Conservation (phyloP, 2,113 vertebrate genomes). For the Gobio gobio region DNA sequence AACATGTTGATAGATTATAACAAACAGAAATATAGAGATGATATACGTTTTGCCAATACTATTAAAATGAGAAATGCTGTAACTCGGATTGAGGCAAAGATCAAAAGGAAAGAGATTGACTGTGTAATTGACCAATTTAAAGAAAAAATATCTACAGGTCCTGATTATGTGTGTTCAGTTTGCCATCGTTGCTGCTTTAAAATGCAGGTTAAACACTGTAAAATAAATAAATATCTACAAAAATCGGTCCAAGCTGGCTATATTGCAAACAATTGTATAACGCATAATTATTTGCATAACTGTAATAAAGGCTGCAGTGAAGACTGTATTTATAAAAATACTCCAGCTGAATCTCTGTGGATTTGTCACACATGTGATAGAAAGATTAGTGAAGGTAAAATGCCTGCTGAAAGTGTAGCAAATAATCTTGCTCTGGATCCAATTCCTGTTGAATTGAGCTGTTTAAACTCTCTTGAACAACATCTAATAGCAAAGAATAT, state of each 20-base stretch:
- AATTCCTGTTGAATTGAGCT: conserved; percentile 19
- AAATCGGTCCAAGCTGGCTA: neutral
- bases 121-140: conserved; percentile 25
- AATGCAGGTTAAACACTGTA: conserved; percentile 1
- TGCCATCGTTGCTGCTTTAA: conserved; percentile 21
- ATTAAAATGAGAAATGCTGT: neutral
- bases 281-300: too few species aligned
- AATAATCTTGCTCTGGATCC: conserved; percentile 37
- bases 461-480: conserved; percentile 43
- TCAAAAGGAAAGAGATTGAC: neutral
- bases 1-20: too few species aligned
- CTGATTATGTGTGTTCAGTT: conserved; percentile 18
- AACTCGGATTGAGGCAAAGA: neutral
- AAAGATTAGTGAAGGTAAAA: conserved; percentile 36
- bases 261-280: neutral
- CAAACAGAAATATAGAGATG: neutral
- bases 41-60: neutral
- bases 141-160: conserved; percentile 19
- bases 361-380: too few species aligned
- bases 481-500: conserved; percentile 48
- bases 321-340: too few species aligned
- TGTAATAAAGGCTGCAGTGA: too few species aligned
- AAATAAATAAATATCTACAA: conserved; percentile 1
- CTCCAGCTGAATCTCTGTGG: too few species aligned
- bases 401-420: conserved; percentile 21